These are phyloP conservation scores for Diadema setosum DNA, from an alignment of 35 echinoderm and acorn worm genomes.

Conservation along the genomic window DNA sequence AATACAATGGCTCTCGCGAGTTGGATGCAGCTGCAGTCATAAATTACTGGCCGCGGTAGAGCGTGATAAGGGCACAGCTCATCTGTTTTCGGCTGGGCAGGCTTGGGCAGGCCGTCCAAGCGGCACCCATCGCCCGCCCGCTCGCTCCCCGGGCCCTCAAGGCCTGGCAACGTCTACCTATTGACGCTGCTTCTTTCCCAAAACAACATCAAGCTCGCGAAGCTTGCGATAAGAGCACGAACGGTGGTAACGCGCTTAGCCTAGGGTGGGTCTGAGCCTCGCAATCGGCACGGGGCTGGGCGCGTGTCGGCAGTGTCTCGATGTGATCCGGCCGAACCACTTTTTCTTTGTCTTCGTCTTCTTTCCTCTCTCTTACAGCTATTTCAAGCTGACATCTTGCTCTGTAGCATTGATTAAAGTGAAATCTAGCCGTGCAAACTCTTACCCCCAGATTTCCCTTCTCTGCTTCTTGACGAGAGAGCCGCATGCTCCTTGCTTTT, in stretches of 20 bases:
- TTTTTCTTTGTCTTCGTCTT: slow-evolving; percentile 50
- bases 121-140: slow-evolving; percentile 13
- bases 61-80: slow-evolving; percentile 51
- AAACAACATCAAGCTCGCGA: slow-evolving; percentile 49
- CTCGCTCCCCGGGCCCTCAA: slow-evolving; percentile 26
- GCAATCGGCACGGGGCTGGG: slow-evolving; percentile 42
- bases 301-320: slow-evolving; percentile 91
- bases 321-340: slow-evolving; percentile 17
- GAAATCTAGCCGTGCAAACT: slow-evolving; percentile 47
- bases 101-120: slow-evolving; percentile 17
- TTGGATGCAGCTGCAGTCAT: slow-evolving; percentile 80
- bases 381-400: slow-evolving; percentile 25
- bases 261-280: slow-evolving; percentile 30
- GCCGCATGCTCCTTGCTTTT: slow-evolving; percentile 24
- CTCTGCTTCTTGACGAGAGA: slow-evolving; percentile 12
- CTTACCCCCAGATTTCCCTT: slow-evolving; percentile 8
- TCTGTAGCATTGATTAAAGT: slow-evolving; percentile 55
- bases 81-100: slow-evolving; percentile 22
- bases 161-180: slow-evolving; percentile 14
- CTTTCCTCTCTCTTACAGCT: background rate
- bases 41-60: slow-evolving; percentile 77
- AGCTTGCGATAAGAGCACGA: slow-evolving; percentile 34
- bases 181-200: slow-evolving; percentile 5
- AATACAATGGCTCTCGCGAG: slow-evolving; percentile 85
- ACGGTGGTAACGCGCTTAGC: slow-evolving; percentile 12